Conservation (phyloP, 2,888 invertebrate genomes). For the Amorpha juglandis region DNA sequence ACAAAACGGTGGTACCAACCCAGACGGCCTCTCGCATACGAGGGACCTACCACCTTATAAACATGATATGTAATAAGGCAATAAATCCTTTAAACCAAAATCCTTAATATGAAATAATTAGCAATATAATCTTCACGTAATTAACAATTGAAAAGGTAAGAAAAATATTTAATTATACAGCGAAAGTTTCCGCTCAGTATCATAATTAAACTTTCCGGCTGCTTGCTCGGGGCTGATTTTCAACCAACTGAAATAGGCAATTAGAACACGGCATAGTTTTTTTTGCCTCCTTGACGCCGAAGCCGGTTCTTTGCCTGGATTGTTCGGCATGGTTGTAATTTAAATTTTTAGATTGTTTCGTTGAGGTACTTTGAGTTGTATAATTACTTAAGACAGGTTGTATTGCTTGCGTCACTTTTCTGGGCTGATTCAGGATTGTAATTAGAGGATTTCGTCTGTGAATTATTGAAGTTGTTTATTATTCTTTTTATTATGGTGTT, state of each 20-base stretch:
- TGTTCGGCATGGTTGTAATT: constrained; percentile 30
- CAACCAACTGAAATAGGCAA: constrained; percentile 56
- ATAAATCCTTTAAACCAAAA: too few relatives aligned
- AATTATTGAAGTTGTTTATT: neutral
- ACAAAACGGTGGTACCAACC: too few relatives aligned
- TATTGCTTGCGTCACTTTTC: neutral
- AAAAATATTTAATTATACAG: constrained; percentile 37
- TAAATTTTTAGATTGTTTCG: constrained; percentile 30
- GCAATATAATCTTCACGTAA: constrained; percentile 24
- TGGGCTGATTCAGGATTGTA: neutral
- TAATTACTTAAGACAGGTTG: constrained; percentile 5
- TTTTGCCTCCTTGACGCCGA: constrained; percentile 36
- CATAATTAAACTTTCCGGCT: constrained; percentile 53
- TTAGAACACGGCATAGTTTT: constrained; percentile 50
- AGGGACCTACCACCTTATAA: too few relatives aligned
- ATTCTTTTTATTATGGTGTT: neutral
- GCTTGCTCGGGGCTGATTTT: constrained; percentile 46
- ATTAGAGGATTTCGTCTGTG: neutral
- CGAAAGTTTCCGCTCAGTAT: constrained; percentile 45
- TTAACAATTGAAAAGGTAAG: constrained; percentile 24
- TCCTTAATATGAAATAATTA: neutral
- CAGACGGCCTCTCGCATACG: too few relatives aligned
- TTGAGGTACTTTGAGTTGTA: constrained; percentile 16
- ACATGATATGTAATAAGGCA: too few relatives aligned
- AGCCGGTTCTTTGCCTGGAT: constrained; percentile 32